Conservation (phyloP, 1,140 invertebrate genomes). For the Gerris buenoi region DNA sequence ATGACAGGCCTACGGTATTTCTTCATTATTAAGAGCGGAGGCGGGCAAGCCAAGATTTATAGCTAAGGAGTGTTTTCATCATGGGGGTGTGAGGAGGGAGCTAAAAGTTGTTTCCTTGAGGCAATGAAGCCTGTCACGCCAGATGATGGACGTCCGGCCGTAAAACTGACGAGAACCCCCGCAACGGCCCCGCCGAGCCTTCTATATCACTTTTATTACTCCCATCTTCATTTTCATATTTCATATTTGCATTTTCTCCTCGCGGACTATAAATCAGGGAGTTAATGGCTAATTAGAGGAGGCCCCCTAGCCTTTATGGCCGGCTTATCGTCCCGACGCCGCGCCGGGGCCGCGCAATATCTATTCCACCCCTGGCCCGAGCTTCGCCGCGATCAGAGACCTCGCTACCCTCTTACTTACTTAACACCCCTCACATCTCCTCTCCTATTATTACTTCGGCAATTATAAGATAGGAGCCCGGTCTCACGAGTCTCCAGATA, state of each 20-base stretch:
- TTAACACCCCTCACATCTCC: too few species aligned
- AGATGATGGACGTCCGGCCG: constrained; percentile 48
- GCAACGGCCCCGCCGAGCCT: constrained; percentile 54
- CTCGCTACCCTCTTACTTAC: too few species aligned
- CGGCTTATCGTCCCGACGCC: constrained; percentile 1
- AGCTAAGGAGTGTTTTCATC: neutral
- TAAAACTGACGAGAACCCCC: constrained; percentile 43
- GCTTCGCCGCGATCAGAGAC: too few species aligned
- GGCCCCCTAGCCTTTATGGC: constrained; percentile 4
- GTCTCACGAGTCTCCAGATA: too few species aligned
- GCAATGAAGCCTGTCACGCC: constrained; percentile 25
- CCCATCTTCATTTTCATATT: constrained; percentile 66
- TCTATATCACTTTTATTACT: constrained; percentile 64
- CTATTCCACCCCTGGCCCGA: too few species aligned
- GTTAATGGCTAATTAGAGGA: constrained; percentile 53
- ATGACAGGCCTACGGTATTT: neutral
- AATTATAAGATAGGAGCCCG: too few species aligned
- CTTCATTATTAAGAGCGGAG: neutral
- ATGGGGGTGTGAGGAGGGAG: too few species aligned
- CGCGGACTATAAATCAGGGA: constrained; percentile 40
- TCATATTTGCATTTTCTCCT: constrained; percentile 51
- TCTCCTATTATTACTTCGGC: too few species aligned
- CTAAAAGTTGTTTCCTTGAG: too few species aligned
- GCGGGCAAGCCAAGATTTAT: neutral
- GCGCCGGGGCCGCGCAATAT: too few species aligned